Percentiles rank a stretch among this genome's conserved stretches.
These are phyloP conservation scores for Chaetodon trifasciatus DNA, from an alignment of 2,797 vertebrate genomes.

Conservation along the genomic window DNA sequence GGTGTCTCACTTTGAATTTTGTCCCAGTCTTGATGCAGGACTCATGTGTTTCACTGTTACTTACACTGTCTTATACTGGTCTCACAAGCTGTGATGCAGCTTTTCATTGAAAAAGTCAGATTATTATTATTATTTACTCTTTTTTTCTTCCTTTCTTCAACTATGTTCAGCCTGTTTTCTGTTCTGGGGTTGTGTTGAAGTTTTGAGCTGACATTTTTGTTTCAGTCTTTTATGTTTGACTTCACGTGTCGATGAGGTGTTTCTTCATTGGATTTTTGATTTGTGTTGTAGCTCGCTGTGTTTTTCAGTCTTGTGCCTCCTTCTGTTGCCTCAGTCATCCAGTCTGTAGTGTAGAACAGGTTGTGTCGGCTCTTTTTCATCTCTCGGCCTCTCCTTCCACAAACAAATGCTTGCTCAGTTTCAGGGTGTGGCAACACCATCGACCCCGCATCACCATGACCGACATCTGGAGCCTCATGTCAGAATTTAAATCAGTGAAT, in stretches of 20 bases:
- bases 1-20: not conserved
- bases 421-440: constrained; percentile 43
- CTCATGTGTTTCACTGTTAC: no score
- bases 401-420: constrained; percentile 29
- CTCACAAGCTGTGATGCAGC: not conserved
- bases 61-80: not conserved
- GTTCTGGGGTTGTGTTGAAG: no score
- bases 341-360: constrained; percentile 35
- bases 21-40: not conserved
- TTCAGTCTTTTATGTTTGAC: not conserved
- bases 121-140: not conserved
- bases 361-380: not conserved
- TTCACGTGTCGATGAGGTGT: no score
- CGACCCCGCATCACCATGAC: not conserved
- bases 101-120: not conserved
- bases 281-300: no score
- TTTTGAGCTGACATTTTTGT: not conserved
- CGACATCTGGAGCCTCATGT: not conserved
- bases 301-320: no score
- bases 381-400: not conserved
- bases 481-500: not conserved
- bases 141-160: not conserved
- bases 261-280: not conserved
- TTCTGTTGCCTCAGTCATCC: not conserved
- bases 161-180: not conserved